Evolutionary conservation across 2,797 vertebrate genomes (phyloP).

Genomic region (Sebastes baramenuke): DNA sequence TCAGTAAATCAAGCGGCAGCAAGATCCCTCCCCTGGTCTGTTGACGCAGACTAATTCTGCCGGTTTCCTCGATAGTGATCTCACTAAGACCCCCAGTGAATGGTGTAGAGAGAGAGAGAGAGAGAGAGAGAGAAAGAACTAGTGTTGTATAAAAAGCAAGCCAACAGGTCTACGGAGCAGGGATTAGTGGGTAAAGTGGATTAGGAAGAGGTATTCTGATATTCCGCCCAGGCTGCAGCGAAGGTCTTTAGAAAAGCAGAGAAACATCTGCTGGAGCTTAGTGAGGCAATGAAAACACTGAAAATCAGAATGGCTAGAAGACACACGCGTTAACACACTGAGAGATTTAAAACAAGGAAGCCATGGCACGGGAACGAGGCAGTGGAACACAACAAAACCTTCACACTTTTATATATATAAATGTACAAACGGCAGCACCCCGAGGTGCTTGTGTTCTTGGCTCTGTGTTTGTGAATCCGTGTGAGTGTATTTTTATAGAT

Average conservation of each 20-base stretch:
- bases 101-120: conserved; percentile 37
- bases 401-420: conserved; percentile 33
- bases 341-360: conserved; percentile 63
- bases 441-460: conserved; percentile 55
- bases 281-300: conserved; percentile 70
- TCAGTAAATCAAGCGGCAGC: conserved; percentile 76
- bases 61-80: conserved; percentile 78
- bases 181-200: conserved; percentile 83
- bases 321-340: conserved; percentile 58
- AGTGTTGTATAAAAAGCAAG: conserved; percentile 68
- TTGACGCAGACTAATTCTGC: conserved; percentile 68
- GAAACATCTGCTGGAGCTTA: conserved; percentile 83
- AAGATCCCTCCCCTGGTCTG: conserved; percentile 64
- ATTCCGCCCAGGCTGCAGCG: conserved; percentile 77
- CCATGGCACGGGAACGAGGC: conserved; percentile 50
- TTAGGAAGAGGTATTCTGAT: conserved; percentile 81
- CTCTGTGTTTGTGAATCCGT: conserved; percentile 36
- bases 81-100: conserved; percentile 76
- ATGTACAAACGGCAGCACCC: conserved; percentile 41
- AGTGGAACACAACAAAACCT: conserved; percentile 55
- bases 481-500: conserved; percentile 45
- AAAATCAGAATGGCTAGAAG: conserved; percentile 64
- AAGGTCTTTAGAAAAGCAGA: conserved; percentile 80
- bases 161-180: conserved; percentile 79
- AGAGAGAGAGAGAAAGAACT: conserved; percentile 45